Base-by-base conservation (phyloP, 2,888 invertebrate species). In the Nineta flava region DNA sequence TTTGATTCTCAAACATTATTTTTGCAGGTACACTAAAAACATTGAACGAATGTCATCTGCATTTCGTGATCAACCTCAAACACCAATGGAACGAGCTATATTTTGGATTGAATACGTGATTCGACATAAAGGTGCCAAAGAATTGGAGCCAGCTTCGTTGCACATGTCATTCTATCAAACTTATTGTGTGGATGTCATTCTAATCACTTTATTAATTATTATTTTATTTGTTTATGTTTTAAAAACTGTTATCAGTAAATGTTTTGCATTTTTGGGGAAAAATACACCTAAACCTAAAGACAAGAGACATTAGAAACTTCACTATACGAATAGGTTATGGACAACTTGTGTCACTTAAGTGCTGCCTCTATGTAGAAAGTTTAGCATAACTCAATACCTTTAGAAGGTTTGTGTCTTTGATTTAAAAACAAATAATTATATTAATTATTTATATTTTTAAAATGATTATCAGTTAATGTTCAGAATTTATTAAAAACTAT, bases 21-120 rank as follows among this genome's bases (percentile, higher is more conserved):
- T 34, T 13, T 15, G 2, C 12, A 59, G 57, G 7, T 60, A 60
- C 46, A 46, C 38, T 7, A 38, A 52, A 38, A 57, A 56, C 21
- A 54, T 53, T 32, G 47, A 55, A 45, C 19, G 47, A 3, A 21
- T 58, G 19, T 57, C 59, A 1, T 47, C 44, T 48, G 50, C 48
- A 35, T 56, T 52, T 44, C 50, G 51, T n/a, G 57, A 57, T 50
- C 52, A 52, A 43, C 52, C 53, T 10, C 49, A 56, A 13, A 51
- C 55, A 3, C 54, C 59, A 2, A 32, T 57, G 12, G 51, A 54
- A 16, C 47, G 51, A 43, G 57, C 54, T 9, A 49, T 57, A 3
- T 57, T 53, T 51, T 58, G 57, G 57, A 49, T 55, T 15, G 57
- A 57, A 46, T 56, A 57, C 17, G 48, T 53, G 6, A 19, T 55